Base-by-base conservation (phyloP, 2,113 vertebrate species). In the Aplodontia rufa region DNA sequence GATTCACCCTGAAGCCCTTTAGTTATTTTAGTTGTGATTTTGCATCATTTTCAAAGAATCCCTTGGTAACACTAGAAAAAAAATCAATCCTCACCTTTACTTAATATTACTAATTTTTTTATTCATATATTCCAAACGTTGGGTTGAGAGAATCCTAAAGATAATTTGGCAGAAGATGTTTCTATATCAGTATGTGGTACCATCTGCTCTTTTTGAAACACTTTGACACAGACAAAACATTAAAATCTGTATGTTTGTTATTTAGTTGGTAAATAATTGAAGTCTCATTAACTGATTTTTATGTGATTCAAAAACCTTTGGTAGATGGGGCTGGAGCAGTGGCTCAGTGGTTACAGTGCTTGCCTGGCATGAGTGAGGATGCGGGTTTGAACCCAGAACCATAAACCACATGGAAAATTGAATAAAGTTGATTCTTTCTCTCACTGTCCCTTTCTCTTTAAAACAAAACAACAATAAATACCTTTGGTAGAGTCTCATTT, bases 161-260 rank as follows among this genome's bases (percentile, higher is more conserved):
- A 79, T 66, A 69, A 40, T 90, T 93, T 90, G 92, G 83, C 64
- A 74, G 69, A 79, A 93, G 55, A 76, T 22, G 45, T 68, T 76
- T 92, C 72, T 87, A 0, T 28, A 40, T 55, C 75, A 89, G 26
- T 74, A 28, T 83, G 68, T 55, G 69, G 72, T 14, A 20, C 86
- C 86, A 89, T 94, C 90, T 96, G 87, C 53, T 93, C 75, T 83
- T 96, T 96, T 66, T 55, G 66, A 90, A 93, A 91, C 49, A 72
- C 72, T 51, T 64, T 53, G 66, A 76, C 58, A 92, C 32, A 87
- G 58, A 79, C 13, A 69, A 45, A 93, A 60, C 32, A 84, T 83
- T 69, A 62, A 64, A 89, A 86, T 80, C 86, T 87, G 79, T 81
- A 2, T 91, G 19, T 76, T 96, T 95, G 72, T 86, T 85, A 62